Conservation (phyloP, 2,888 invertebrate species). For the Empis livida region DNA sequence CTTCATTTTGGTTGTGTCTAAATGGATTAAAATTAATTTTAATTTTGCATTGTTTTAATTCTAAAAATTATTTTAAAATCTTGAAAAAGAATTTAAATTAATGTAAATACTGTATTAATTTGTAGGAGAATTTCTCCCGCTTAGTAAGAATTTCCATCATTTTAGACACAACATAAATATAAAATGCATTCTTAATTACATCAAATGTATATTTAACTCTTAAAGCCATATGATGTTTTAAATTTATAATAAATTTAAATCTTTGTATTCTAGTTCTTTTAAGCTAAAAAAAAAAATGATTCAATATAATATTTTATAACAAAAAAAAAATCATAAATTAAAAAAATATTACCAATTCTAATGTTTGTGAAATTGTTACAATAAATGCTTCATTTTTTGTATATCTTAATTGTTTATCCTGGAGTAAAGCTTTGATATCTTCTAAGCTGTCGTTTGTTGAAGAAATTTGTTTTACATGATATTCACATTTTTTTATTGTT, state of each 20-base stretch:
- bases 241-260: slow-evolving; percentile 32
- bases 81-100: too few relatives aligned
- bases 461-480: slow-evolving; percentile 23
- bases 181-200: slow-evolving; percentile 17
- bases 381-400: slow-evolving; percentile 31
- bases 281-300: slow-evolving; percentile 23
- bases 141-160: too few relatives aligned
- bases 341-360: slow-evolving; percentile 35
- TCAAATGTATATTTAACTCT: slow-evolving; percentile 35
- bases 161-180: too few relatives aligned
- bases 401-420: slow-evolving; percentile 35
- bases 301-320: background rate
- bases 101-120: too few relatives aligned
- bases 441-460: slow-evolving; percentile 20
- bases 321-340: too few relatives aligned
- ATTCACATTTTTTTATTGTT: slow-evolving; percentile 25
- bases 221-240: slow-evolving; percentile 38
- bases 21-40: too few relatives aligned
- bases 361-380: slow-evolving; percentile 34
- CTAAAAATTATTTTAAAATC: too few relatives aligned
- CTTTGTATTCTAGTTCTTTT: slow-evolving; percentile 32
- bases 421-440: slow-evolving; percentile 27
- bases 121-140: too few relatives aligned
- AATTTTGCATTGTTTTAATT: too few relatives aligned
- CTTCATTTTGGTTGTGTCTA: too few relatives aligned